Base-by-base conservation (phyloP, 2,113 vertebrate species). In the Rhabdornis inornatus region DNA sequence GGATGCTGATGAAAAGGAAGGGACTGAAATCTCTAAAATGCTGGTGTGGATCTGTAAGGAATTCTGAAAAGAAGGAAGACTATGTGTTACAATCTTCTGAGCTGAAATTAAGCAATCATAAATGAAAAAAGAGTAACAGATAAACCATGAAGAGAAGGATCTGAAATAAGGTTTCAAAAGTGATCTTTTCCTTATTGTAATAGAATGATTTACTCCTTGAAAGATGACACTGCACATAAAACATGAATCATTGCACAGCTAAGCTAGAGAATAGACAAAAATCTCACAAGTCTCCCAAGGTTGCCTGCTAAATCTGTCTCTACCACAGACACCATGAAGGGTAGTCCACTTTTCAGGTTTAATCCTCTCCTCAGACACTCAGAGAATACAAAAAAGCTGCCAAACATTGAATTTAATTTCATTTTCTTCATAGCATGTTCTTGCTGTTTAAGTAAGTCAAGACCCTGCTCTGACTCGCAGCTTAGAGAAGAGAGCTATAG, bases 1-100 rank as follows among this genome's bases (percentile, higher is more conserved):
- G 24, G 96, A 91, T 11, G 83, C 39, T 25, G 97, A 86, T 75
- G 96, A 92, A 69, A 98, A 95, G 25, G 97, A 97, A 83, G 98
- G 97, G 49, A 97, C 75, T 55, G 98, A 96, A 90, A 98, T 97
- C 92, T 98, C 97, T 80, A 98, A 94, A 87, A 98, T 83, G 89
- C 97, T 98, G 35, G 95, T 97, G 78, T 98, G 98, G 81, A 98
- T 94, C 95, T 98, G 96, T 50, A 96, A 91, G 20, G 96, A 96
- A 80, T 93, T 94, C 95, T 95, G 64, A 28, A 91, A 90, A 89
- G 52, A 80, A 89, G 10, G 17, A 87, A 81, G 42, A 91, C 30
- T 10, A 40, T 0, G 0, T 13, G 21, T 75, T 63, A 85, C 13
- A 31, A 56, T 60, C 30, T 49, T 85, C 30, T 52, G 33, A 80